phyloP scores from a whole-genome alignment of 1,140 invertebrate genomes.

The Drosophila auraria region DNA sequence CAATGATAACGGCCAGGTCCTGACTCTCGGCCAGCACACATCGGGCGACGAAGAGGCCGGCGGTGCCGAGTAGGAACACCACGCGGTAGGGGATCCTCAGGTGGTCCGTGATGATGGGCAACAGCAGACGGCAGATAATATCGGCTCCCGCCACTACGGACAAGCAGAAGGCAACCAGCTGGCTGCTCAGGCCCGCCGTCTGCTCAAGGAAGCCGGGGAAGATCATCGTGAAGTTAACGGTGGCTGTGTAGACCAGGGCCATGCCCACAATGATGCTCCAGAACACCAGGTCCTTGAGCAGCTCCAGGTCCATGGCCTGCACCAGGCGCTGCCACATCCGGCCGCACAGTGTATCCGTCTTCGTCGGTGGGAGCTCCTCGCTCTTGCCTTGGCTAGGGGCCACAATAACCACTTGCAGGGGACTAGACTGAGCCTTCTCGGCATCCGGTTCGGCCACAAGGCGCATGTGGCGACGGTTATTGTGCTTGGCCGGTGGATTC shows the following conservation, averaged over 20 bases:
- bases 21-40: constrained; percentile 61
- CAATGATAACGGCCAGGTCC: constrained; percentile 55
- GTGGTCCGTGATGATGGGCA: constrained; percentile 88
- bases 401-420: constrained; percentile 46
- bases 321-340: constrained; percentile 63
- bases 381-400: constrained; percentile 15
- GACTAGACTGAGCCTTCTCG: constrained; percentile 38
- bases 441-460: constrained; percentile 54
- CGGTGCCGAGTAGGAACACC: constrained; percentile 86
- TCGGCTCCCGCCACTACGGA: constrained; percentile 88
- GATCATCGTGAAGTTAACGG: constrained; percentile 89
- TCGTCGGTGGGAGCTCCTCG: neutral
- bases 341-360: constrained; percentile 29
- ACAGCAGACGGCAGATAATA: constrained; percentile 88
- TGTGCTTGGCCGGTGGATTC: constrained; percentile 52
- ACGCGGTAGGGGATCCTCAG: constrained; percentile 87
- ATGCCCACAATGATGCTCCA: constrained; percentile 89
- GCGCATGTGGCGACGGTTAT: constrained; percentile 70
- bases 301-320: constrained; percentile 86
- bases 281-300: constrained; percentile 87
- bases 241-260: constrained; percentile 88
- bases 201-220: constrained; percentile 89
- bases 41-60: constrained; percentile 70
- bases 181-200: constrained; percentile 86
- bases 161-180: constrained; percentile 88